Base-by-base conservation (phyloP, 2,113 vertebrate species). In the Lanius collurio region DNA sequence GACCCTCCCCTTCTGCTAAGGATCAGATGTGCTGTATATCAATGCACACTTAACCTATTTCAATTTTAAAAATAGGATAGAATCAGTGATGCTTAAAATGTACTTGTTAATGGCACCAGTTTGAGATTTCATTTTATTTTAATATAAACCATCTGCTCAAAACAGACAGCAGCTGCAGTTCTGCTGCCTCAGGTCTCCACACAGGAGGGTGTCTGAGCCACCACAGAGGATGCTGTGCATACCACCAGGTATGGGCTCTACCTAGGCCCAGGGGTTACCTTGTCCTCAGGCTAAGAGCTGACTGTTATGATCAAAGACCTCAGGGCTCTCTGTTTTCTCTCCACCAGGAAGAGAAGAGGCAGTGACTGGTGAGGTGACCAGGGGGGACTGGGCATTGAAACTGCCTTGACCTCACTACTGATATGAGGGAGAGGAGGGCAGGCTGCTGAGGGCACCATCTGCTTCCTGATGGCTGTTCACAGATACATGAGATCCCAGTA, bases 41-140 rank as follows among this genome's bases (percentile, higher is more conserved):
- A 91, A 17, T 8, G 52, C 17, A 16, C 47, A 83, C 77, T 69
- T 24, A 59, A 84, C 91, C 91, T 63, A 75, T 84, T 78, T 75
- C 90, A 64, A 46, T 80, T 73, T 89, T 19, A 73, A 96, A 91
- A 93, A 81, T 31, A 69, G 9, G 42, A 97, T 8, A 46, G 86
- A 96, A 93, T 37, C 97, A 90, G 93, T 5, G 53, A 82, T 78
- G 94, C 94, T 96, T 93, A 87, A 96, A 96, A 97, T 87, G 94
- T 89, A 71, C 39, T 44, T 95, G 97, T 95, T 96, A 95, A 97
- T 65, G 89, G 96, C 44, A 14, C 46, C 37, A 26, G 92, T 94
- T 94, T 92, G 95, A 0, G 2, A 88, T 93, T 93, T 91, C 94
- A 77, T 91, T 85, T 95, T 76, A 31, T 82, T 96, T 96, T 92